Evolutionary conservation across 2,888 invertebrate genomes (phyloP).

Genomic region (Darwinula stevensoni): DNA sequence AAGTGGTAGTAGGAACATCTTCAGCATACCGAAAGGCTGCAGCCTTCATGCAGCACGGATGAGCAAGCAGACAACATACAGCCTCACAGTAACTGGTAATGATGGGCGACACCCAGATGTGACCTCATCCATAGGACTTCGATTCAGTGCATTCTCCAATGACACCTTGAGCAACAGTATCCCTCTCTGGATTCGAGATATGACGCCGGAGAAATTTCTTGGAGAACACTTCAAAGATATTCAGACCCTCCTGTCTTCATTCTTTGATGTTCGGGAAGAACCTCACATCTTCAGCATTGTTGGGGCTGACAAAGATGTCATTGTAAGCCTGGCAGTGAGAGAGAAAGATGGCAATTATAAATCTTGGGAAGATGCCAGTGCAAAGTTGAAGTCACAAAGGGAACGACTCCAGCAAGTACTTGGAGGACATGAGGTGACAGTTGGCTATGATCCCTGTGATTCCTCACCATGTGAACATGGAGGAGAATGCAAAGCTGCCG

Average conservation of each 20-base stretch:
- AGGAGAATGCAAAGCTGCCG: constrained; percentile 15
- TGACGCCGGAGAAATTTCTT: constrained; percentile 43
- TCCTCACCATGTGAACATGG: constrained; percentile 26
- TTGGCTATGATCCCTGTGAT: constrained; percentile 17
- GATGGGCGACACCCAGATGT: constrained; percentile 69
- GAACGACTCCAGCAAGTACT: constrained; percentile 21
- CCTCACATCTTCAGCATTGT: constrained; percentile 36
- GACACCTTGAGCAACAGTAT: constrained; percentile 51
- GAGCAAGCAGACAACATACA: constrained; percentile 16
- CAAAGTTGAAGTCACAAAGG: constrained; percentile 31
- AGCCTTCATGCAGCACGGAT: constrained; percentile 42
- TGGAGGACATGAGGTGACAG: constrained; percentile 7
- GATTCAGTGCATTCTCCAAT: constrained; percentile 49
- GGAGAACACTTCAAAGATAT: constrained; percentile 35
- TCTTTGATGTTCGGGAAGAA: constrained; percentile 23
- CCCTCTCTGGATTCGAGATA: constrained; percentile 38
- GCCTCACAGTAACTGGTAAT: constrained; percentile 50
- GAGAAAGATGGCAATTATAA: no score
- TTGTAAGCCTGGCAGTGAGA: constrained; percentile 27
- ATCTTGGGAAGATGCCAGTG: constrained; percentile 14
- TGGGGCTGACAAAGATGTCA: constrained; percentile 26
- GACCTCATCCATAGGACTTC: constrained; percentile 51
- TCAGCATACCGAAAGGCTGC: constrained; percentile 38
- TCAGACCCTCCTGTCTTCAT: constrained; percentile 8
- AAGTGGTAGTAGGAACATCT: constrained; percentile 10